Evolutionary conservation across 2,113 vertebrate species (phyloP), one percentile per base, ranked within the genome.

Genomic region (Acrocephalus arundinaceus): DNA sequence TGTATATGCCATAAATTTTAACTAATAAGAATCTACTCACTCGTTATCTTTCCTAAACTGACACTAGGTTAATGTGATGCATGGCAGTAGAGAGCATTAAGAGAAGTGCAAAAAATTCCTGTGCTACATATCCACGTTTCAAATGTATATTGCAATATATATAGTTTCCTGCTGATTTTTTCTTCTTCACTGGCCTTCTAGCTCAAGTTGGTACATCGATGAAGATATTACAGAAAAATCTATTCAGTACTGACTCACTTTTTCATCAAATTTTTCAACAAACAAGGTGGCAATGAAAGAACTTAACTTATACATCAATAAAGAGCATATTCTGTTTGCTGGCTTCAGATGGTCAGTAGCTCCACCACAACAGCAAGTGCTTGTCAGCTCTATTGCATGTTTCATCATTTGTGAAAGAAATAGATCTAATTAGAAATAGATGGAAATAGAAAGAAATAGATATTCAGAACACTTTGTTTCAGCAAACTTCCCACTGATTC

Each of bases 111-210:
- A 85, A 85, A 87, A 77, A 2, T 3, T 57, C 22, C 39, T 24
- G 0, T 16, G 21, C 18, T 68, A 57, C n/a, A 25, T 13, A 46
- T 6, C 17, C 13, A 33, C 0, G 1, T 54, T 10, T 24, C 35
- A 90, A 77, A 78, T 19, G 3, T 16, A 9, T 46, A 30, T 30
- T 81, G 41, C 35, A 27, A 61, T 28, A 11, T 15, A 11, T 43
- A 51, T 67, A 46, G 7, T 61, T 48, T 66, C 28, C n/a, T 78
- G 23, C 6, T 58, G 21, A 58, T 37, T 77, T 72, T 68, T 21
- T 17, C 22, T 70, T 63, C 27, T 85, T 77, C 55, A 18, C 31
- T 66, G 65, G 14, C 55, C 12, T 48, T 54, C 68, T 52, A 13
- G 35, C 24, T 71, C 39, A 48, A 28, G 24, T 9, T 39, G 9